Evolutionary conservation across 2,113 vertebrate species (phyloP).

Genomic region (Phylloscopus trochiloides): DNA sequence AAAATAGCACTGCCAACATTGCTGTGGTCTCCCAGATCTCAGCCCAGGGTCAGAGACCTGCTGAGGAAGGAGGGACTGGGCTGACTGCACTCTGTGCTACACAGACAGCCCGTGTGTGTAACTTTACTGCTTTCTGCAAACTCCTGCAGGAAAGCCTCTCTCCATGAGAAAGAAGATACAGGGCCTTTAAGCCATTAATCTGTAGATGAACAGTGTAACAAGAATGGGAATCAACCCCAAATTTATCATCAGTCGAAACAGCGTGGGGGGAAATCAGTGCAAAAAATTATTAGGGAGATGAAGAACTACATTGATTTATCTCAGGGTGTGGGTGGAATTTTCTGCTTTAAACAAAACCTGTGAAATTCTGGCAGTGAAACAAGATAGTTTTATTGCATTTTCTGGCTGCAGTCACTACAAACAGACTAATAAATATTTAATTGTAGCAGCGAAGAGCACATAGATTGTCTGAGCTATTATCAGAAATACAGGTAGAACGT

Average conservation of each 20-base stretch:
- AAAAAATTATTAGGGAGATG: background rate
- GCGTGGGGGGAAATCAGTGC: background rate
- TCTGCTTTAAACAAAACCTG: background rate
- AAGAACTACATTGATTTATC: background rate
- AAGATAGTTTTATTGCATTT: background rate
- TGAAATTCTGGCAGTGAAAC: background rate
- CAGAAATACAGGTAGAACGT: background rate
- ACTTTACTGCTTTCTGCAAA: background rate
- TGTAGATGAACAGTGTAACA: background rate
- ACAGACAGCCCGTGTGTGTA: accelerated
- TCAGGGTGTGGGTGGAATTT: background rate
- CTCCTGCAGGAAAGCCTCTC: background rate
- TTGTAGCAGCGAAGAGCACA: background rate
- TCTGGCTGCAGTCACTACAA: background rate
- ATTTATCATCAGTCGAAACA: background rate
- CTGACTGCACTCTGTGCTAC: background rate
- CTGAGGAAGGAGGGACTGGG: background rate
- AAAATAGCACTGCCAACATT: background rate
- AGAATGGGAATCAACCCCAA: background rate
- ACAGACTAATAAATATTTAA: background rate
- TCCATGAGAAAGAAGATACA: background rate
- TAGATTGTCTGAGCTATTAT: background rate
- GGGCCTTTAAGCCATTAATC: background rate
- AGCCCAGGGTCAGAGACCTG: background rate
- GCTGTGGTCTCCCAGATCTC: background rate